Evolutionary conservation across 2,797 vertebrate genomes (phyloP).

Genomic region (Oreochromis mossambicus): DNA sequence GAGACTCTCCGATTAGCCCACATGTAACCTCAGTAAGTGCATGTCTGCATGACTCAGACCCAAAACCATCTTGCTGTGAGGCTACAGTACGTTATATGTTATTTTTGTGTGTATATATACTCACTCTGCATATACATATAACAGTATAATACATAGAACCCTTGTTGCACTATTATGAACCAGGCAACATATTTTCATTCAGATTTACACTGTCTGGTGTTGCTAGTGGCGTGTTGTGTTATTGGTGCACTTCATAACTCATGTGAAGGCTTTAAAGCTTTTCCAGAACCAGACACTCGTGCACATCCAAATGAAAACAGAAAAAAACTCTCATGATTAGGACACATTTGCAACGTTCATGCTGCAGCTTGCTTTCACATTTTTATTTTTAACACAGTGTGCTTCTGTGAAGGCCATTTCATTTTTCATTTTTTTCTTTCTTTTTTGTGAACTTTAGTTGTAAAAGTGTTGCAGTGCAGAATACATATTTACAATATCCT

Average conservation of each 20-base stretch:
- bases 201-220: background rate
- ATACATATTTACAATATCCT: background rate
- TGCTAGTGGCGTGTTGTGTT: background rate
- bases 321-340: background rate
- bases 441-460: background rate
- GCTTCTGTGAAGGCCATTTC: background rate
- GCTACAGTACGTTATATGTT: background rate
- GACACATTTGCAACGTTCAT: fast-evolving
- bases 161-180: background rate
- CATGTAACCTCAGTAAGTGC: background rate
- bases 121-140: background rate
- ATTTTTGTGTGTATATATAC: background rate
- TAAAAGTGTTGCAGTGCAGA: background rate
- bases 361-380: background rate
- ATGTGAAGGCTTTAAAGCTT: background rate
- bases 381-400: background rate
- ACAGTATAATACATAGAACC: background rate
- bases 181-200: background rate
- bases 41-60: background rate
- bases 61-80: background rate
- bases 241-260: background rate
- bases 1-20: background rate
- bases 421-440: background rate
- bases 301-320: background rate
- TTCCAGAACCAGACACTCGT: background rate